A percentile compares a stretch with the other conserved stretches of the same genome.
phyloP scores from a whole-genome alignment of 2,888 invertebrate species.

The Drosophila monieri region DNA sequence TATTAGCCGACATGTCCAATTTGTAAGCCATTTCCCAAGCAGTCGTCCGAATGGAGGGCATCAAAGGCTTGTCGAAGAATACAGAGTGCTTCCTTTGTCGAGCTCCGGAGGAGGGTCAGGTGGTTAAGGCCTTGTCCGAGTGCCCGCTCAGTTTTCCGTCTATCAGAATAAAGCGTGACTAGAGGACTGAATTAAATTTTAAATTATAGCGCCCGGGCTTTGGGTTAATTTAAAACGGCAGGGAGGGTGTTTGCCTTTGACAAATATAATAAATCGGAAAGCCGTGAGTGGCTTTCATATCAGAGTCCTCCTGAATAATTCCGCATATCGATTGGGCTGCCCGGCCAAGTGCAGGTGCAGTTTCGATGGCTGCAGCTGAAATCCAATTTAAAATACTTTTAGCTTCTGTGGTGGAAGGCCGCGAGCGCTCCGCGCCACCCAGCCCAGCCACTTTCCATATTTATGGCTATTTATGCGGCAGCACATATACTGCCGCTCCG shows the following conservation, averaged over 20 bases:
- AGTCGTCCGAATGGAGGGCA: not conserved
- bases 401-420: not conserved
- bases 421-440: not conserved
- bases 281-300: not conserved
- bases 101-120: not conserved
- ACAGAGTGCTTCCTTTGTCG: constrained; percentile 2
- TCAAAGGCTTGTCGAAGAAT: constrained; percentile 28
- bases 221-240: constrained; percentile 27
- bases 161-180: too few species aligned
- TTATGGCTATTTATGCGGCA: constrained; percentile 12
- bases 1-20: constrained; percentile 38
- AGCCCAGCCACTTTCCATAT: constrained; percentile 15
- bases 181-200: not conserved
- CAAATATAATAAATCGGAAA: constrained; percentile 29
- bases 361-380: not conserved
- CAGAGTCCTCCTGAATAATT: constrained; percentile 16
- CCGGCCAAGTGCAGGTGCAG: constrained; percentile 21
- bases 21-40: constrained; percentile 17
- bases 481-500: constrained; percentile 4
- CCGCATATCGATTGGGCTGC: constrained; percentile 23
- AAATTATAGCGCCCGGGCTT: not conserved
- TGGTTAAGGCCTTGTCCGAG: not conserved
- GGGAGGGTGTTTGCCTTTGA: constrained; percentile 8
- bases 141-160: not conserved
- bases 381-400: constrained; percentile 42